Conservation (phyloP, 1,140 invertebrate genomes). For the Mercenaria mercenaria region DNA sequence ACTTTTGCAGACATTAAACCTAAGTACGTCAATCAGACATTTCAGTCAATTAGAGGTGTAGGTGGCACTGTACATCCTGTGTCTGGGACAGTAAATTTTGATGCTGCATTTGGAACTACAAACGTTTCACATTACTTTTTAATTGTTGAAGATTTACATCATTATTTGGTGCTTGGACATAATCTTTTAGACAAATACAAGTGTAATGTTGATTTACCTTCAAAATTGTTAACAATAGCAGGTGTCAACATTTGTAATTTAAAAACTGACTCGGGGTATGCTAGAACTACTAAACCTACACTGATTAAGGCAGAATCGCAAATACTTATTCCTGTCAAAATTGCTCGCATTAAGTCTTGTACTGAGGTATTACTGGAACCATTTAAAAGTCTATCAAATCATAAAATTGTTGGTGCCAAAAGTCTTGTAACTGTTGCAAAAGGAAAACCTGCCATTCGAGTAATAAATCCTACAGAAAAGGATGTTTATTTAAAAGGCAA, state of each 20-base stretch:
- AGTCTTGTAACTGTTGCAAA: slow-evolving; percentile 4
- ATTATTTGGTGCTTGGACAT: slow-evolving; percentile 17
- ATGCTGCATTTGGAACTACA: neutral
- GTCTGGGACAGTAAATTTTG: neutral
- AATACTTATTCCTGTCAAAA: neutral
- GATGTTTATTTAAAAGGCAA: slow-evolving; percentile 1
- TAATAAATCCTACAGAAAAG: neutral
- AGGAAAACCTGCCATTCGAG: neutral
- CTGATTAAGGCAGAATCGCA: neutral
- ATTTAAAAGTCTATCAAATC: neutral
- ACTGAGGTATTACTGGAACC: neutral
- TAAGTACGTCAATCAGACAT: neutral
- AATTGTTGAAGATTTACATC: slow-evolving; percentile 27
- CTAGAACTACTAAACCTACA: neutral
- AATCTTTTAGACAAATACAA: slow-evolving; percentile 1
- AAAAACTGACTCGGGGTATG: slow-evolving; percentile 1
- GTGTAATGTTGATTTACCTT: neutral
- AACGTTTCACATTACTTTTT: neutral
- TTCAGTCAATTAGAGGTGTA: slow-evolving; percentile 1
- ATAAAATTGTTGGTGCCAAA: slow-evolving; percentile 6
- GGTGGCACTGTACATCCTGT: slow-evolving; percentile 26
- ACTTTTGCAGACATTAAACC: neutral
- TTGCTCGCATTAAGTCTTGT: neutral
- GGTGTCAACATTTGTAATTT: slow-evolving; percentile 2
- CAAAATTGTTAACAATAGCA: neutral